Base-by-base conservation (phyloP, 1,140 invertebrate genomes). In the Diploscapter pachys region DNA sequence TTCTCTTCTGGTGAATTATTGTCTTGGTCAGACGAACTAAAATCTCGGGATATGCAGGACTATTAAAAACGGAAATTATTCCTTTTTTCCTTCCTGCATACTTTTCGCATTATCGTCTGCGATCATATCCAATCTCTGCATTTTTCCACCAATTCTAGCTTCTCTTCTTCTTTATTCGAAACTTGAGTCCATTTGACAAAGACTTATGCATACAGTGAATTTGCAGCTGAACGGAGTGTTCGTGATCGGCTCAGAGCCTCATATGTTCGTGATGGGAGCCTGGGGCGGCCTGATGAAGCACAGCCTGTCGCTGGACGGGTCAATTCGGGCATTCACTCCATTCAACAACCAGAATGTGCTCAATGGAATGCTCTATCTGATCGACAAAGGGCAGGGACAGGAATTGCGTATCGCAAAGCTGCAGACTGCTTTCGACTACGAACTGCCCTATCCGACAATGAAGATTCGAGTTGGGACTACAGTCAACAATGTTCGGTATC, bases 281-380 rank as follows among this genome's bases (percentile, higher is more conserved):
- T 88, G 93, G 63, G 95, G 96, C 0, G 94, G 96, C 86, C 86
- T 97, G 55, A 87, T 95, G 49, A 88, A 91, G 5, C 96, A 99
- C 88, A 92, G 94, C 1, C 93, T 99, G 90, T 89, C 89, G 63
- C 91, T 94, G 11, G 93, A 94, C 85, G 92, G 92, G 4, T 88
- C 90, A 31, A 88, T 96, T 51, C 89, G 66, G 9, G 92, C 91
- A 79, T 97, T 98, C 88, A 92, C 95, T 0, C 90, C 93, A 50
- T 98, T 98, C 85, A 93, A 98, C 86, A 98, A 98, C 86, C 90
- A 95, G 64, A 98, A 98, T 87, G 98, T 95, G 87, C 92, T 92
- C 2, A 91, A 94, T 87, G 96, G 95, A 4, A 98, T 98, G 86
- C 86, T 98, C 0, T 98, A 97, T 85, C 96, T 96, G 83, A 96